Conservation (phyloP, 1,140 invertebrate genomes). For the Epicauta chinensis region DNA sequence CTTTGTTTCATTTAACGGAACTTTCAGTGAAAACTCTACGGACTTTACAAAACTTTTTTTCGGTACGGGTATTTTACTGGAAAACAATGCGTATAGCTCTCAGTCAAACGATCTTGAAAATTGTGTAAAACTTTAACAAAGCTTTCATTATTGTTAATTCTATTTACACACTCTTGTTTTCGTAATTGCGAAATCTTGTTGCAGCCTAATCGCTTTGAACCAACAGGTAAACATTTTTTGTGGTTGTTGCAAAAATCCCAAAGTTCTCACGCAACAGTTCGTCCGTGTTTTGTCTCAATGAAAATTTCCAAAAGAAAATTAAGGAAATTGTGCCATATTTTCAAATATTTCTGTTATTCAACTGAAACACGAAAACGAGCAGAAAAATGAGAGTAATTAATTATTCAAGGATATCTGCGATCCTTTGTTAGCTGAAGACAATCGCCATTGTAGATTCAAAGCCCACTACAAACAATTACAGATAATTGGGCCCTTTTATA, state of each 20-base stretch:
- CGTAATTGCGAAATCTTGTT: slow-evolving; percentile 11
- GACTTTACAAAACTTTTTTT: background rate
- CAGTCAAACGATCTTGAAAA: too few species aligned
- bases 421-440: slow-evolving; percentile 29
- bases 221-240: slow-evolving; percentile 17
- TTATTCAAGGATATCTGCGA: slow-evolving; percentile 32
- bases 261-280: slow-evolving; percentile 15
- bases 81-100: too few species aligned
- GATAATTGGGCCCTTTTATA: slow-evolving; percentile 31
- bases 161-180: slow-evolving; percentile 5
- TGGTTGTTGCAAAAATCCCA: background rate
- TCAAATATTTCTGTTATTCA: background rate
- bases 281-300: slow-evolving; percentile 29
- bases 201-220: background rate
- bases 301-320: slow-evolving; percentile 18
- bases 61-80: background rate
- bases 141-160: background rate
- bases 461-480: slow-evolving; percentile 31
- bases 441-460: slow-evolving; percentile 29
- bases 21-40: background rate
- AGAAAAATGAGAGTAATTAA: slow-evolving; percentile 34
- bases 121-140: too few species aligned
- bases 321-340: background rate
- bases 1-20: background rate
- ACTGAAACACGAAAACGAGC: slow-evolving; percentile 22